Conservation (phyloP, 37 sponge, comb jelly and placozoan genomes). For the Hormiphora californensis region DNA sequence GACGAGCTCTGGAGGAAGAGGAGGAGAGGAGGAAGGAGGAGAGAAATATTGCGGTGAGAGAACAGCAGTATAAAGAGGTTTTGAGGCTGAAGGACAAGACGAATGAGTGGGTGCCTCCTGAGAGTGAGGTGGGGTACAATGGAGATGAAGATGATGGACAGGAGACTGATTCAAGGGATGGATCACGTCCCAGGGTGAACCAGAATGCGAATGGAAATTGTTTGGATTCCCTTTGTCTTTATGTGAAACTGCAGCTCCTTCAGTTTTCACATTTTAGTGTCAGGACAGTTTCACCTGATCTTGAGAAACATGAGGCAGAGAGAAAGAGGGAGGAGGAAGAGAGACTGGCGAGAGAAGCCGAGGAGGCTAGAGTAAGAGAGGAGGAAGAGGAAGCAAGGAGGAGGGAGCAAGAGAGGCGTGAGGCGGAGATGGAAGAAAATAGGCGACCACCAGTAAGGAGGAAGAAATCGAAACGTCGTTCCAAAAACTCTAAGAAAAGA, state of each 20-base stretch:
- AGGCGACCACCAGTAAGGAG: no score
- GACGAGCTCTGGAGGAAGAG: no score
- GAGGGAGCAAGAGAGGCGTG: no score
- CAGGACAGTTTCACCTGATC: neutral
- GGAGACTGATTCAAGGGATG: neutral
- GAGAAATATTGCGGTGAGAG: neutral
- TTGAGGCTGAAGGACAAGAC: neutral
- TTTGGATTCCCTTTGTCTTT: neutral
- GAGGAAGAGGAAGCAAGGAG: no score
- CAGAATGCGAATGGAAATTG: no score
- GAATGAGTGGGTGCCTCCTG: neutral
- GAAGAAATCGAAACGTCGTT: no score
- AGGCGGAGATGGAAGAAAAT: no score
- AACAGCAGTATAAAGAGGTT: neutral
- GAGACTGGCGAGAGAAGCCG: neutral
- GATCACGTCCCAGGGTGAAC: no score
- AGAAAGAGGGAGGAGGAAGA: neutral
- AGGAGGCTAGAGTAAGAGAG: no score
- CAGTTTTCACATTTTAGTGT: conserved; percentile 9
- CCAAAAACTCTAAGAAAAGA: neutral
- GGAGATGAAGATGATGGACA: neutral
- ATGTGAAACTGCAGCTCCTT: neutral
- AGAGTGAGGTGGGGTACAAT: neutral
- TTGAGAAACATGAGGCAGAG: neutral
- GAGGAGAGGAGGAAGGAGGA: neutral